Base-by-base conservation (phyloP, 2,797 vertebrate genomes). In the Australoheros facetus region DNA sequence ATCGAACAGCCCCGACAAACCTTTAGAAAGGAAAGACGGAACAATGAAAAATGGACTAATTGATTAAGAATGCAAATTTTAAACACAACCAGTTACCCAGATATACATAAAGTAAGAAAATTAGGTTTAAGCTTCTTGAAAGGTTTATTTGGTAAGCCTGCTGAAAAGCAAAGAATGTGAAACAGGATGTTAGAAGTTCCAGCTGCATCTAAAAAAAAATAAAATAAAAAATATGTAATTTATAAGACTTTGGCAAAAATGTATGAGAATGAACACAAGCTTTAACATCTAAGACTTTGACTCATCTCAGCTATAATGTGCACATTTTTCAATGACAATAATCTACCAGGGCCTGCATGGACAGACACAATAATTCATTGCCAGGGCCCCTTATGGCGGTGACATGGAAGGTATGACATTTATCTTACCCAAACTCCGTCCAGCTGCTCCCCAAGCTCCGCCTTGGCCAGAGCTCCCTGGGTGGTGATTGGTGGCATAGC, bases 401-500 rank as follows among this genome's bases (percentile, higher is more conserved):
- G 87, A 92, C 93, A 93, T 76, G 75, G 87, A 91, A 92, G 92
- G 88, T 93, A 93, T 95, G 93, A 94, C 92, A 94, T 93, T 89
- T 94, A 93, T 94, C 95, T 96, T 91, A 96, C 96, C 95, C 92
- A 96, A 94, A 93, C 96, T 96, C 90, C 95, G 93, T 92, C 96
- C 95, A 90, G 95, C 95, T 92, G 96, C 95, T 91, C 96, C 96
- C 95, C 95, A 96, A 84, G 96, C 96, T 73, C 95, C 96, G 90
- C 96, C 96, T 94, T 96, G 96, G 83, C 95, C 94, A 88, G 93
- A 96, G 96, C 97, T 96, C 95, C 96, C 97, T 57, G 97, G 97
- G 93, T 98, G 97, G 95, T 98, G 97, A 96, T 98, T 98, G 95
- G 97, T 97, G 91, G 97, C 97, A 95, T 98, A 98, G 93, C 97